A percentile compares a stretch with the other conserved stretches of the same genome.
These are phyloP conservation scores for Acromyrmex charruanus DNA, from an alignment of 1,140 invertebrate genomes.

Conservation along the genomic window DNA sequence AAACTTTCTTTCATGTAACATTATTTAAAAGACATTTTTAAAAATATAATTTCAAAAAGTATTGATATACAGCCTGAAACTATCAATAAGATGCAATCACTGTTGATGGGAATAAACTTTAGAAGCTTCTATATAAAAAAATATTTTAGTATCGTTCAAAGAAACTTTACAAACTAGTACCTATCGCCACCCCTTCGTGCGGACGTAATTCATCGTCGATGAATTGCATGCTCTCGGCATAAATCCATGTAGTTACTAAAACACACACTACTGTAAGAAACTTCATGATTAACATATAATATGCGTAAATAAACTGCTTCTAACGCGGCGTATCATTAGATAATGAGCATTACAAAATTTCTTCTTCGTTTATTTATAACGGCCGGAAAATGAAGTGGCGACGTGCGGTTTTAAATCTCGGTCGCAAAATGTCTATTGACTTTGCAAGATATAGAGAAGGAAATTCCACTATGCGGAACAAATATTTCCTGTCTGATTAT, in stretches of 20 bases:
- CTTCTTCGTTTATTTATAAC: slow-evolving; percentile 10
- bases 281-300: slow-evolving; percentile 18
- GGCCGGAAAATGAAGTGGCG: neutral
- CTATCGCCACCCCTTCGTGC: neutral
- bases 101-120: neutral
- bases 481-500: neutral
- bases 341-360: slow-evolving; percentile 3
- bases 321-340: neutral
- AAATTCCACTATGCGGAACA: neutral
- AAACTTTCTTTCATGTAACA: neutral
- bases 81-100: neutral
- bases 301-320: neutral
- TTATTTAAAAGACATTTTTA: neutral
- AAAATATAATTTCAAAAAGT: neutral
- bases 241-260: neutral
- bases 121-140: neutral
- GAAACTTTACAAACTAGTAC: neutral
- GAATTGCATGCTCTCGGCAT: neutral
- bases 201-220: neutral
- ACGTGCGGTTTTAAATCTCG: slow-evolving; percentile 12
- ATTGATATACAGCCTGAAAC: neutral
- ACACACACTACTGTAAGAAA: neutral
- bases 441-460: neutral
- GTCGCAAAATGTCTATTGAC: neutral
- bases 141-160: neutral